Evolutionary conservation across 2,797 vertebrate genomes (phyloP), one percentile per base, ranked within the genome.

Genomic region (Poeciliopsis gracilis): DNA sequence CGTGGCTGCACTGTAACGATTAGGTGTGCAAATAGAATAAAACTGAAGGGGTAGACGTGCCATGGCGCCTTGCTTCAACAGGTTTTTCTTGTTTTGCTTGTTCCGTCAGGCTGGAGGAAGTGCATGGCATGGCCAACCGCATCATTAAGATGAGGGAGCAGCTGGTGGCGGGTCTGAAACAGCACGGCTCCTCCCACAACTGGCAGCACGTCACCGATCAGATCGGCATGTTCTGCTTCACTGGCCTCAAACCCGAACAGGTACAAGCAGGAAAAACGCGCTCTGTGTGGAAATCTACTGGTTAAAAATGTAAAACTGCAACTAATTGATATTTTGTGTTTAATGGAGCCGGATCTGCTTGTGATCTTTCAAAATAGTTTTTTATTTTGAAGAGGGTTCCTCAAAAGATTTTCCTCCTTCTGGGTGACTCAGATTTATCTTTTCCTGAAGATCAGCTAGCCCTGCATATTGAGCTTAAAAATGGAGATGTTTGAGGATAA

Each of bases 161-260:
- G 92, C 94, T 99, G 79, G 97, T 95, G 76, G 95, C 95, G 3
- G 98, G 98, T 86, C 96, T 99, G 91, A 97, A 97, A 89, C 98
- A 97, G 75, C 96, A 99, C 25, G 98, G 98, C 20, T 99, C 98
- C 79, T 92, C 95, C 78, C 97, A 94, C 86, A 98, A 96, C 94
- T 99, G 98, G 98, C 97, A 99, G 90, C 98, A 99, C 57, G 98
- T 99, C 92, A 98, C 88, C 0, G 97, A 99, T 92, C 98, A 99
- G 95, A 99, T 99, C 0, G 98, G 98, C 92, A 99, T 99, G 98
- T 99, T 99, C 90, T 99, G 98, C 94, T 99, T 98, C 92, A 99
- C 98, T 0, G 98, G 98, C 72, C 96, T 99, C 33, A 99, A 98
- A 86, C 97, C 97, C 0, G 98, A 99, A 25, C 98, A 99, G 97